These are phyloP conservation scores for Campylomormyrus tamandua DNA, from an alignment of 2,113 vertebrate genomes.

Conservation along the genomic window DNA sequence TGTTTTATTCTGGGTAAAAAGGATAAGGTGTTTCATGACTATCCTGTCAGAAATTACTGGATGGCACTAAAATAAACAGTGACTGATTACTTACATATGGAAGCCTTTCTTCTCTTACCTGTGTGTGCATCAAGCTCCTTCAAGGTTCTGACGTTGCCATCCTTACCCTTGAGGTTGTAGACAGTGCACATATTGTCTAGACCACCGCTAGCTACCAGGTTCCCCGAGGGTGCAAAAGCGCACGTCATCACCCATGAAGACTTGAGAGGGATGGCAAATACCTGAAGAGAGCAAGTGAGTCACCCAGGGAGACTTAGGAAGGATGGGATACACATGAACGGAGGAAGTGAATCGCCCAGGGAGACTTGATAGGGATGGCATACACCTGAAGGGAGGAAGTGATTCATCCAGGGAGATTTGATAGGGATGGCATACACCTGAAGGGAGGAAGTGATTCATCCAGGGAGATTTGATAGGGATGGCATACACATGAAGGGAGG, in stretches of 20 bases:
- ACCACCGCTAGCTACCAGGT: constrained; percentile 65
- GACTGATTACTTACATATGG: background rate
- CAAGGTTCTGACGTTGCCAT: constrained; percentile 54
- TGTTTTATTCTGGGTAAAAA: background rate
- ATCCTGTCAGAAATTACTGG: background rate
- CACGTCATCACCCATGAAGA: constrained; percentile 73
- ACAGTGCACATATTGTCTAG: constrained; percentile 67
- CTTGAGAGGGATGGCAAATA: constrained; percentile 63
- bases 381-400: constrained; percentile 40
- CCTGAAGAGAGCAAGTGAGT: constrained; percentile 32
- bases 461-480: constrained; percentile 65
- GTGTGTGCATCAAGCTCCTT: constrained; percentile 65
- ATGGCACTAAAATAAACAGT: background rate
- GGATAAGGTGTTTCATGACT: background rate
- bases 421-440: constrained; percentile 55
- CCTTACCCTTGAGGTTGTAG: constrained; percentile 55
- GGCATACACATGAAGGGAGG: constrained; percentile 45
- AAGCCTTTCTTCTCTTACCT: constrained; percentile 38
- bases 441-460: constrained; percentile 38
- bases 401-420: constrained; percentile 29
- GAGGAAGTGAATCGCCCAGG: constrained; percentile 50
- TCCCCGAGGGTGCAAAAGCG: constrained; percentile 62
- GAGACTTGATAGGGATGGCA: constrained; percentile 59
- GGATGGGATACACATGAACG: constrained; percentile 56
- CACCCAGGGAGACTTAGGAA: constrained; percentile 65